Conservation (phyloP, 2,888 invertebrate genomes). For the Ochropleura leucogaster region DNA sequence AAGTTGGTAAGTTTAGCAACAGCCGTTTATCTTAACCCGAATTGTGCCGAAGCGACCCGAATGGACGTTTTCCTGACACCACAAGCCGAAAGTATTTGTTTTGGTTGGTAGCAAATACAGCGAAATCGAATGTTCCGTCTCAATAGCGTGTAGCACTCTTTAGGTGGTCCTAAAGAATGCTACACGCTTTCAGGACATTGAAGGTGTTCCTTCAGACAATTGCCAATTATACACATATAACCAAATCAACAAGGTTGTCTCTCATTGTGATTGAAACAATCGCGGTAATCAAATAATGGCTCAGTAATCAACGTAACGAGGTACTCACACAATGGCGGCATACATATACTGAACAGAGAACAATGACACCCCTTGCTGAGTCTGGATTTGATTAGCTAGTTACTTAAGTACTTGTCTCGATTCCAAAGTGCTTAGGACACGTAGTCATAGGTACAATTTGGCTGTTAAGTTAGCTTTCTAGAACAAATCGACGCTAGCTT, state of each 20-base stretch:
- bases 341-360: slow-evolving; percentile 17
- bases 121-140: background rate
- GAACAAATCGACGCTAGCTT: background rate
- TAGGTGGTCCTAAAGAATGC: background rate
- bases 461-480: background rate
- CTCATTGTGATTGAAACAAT: slow-evolving; percentile 61
- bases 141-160: background rate
- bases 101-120: background rate
- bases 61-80: too few relatives aligned
- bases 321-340: slow-evolving; percentile 34
- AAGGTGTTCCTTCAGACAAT: slow-evolving; percentile 37
- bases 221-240: slow-evolving; percentile 16
- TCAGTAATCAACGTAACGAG: slow-evolving; percentile 50
- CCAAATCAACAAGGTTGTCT: slow-evolving; percentile 42
- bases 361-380: slow-evolving; percentile 56
- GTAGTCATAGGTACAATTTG: background rate
- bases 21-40: background rate
- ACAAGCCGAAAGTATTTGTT: background rate
- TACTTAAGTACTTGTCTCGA: slow-evolving; percentile 38
- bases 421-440: slow-evolving; percentile 10
- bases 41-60: background rate
- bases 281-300: slow-evolving; percentile 55
- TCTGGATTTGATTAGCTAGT: slow-evolving; percentile 52
- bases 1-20: background rate
- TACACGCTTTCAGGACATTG: too few relatives aligned